A percentile compares a stretch with the other conserved stretches of the same genome.
phyloP scores from a whole-genome alignment of 2,888 invertebrate species.

The Apoda limacodes region DNA sequence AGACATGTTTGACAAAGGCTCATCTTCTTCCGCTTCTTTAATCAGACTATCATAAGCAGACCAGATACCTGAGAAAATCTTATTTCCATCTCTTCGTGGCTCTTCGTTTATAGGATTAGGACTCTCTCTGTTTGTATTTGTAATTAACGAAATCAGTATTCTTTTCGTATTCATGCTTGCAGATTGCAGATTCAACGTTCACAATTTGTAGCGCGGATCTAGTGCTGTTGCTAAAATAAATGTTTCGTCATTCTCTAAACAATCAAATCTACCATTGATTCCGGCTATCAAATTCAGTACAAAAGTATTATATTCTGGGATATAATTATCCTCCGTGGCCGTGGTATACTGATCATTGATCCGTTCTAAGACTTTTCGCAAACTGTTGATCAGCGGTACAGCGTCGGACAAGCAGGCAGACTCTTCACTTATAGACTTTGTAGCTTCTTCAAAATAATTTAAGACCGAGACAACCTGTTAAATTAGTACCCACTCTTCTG shows the following conservation, averaged over 20 bases:
- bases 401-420: conserved; percentile 20
- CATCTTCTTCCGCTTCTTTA: too few species aligned
- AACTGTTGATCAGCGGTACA: conserved; percentile 18
- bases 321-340: too few species aligned
- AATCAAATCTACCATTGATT: conserved; percentile 18
- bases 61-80: too few species aligned
- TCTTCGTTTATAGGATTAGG: too few species aligned
- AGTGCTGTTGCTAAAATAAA: conserved; percentile 19
- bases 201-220: conserved; percentile 16
- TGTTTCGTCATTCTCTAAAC: conserved; percentile 18
- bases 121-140: too few species aligned
- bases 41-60: too few species aligned
- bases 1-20: conserved; percentile 15
- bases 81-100: too few species aligned
- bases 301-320: too few species aligned
- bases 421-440: conserved; percentile 17
- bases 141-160: too few species aligned
- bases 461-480: conserved; percentile 13
- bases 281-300: conserved; percentile 14
- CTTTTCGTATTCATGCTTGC: conserved; percentile 11
- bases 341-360: too few species aligned
- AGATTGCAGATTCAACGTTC: conserved; percentile 11
- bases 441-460: conserved; percentile 20
- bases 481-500: conserved; percentile 18
- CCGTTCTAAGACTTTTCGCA: too few species aligned